Evolutionary conservation across 53 echinoderm and acorn worm genomes (phyloP).

Genomic region (Arbacia lixula): DNA sequence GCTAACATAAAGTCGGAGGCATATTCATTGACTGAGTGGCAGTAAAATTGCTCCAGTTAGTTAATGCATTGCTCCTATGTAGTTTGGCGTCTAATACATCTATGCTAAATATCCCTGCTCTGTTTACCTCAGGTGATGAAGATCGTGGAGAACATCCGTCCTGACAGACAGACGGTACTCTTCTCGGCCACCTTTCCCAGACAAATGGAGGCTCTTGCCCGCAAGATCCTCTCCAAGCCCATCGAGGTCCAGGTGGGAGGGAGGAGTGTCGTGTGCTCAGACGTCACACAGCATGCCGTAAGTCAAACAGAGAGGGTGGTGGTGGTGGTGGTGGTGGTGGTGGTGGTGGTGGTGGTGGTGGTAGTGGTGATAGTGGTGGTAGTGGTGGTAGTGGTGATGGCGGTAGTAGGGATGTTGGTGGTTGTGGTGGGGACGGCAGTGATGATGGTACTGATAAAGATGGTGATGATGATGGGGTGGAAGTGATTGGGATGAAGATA

Average conservation of each 20-base stretch:
- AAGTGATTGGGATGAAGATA: too few species aligned
- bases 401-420: neutral
- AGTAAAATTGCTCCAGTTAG: too few species aligned
- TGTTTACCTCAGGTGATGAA: slow-evolving; percentile 98
- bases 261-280: slow-evolving; percentile 93
- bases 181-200: slow-evolving; percentile 92
- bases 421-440: neutral
- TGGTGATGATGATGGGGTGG: too few species aligned
- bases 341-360: slow-evolving; percentile 11
- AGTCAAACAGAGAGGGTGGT: slow-evolving; percentile 34
- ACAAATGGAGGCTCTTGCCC: slow-evolving; percentile 94
- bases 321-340: neutral
- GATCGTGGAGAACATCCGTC: slow-evolving; percentile 96
- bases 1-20: too few species aligned
- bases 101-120: too few species aligned
- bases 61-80: too few species aligned
- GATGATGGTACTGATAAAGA: too few species aligned
- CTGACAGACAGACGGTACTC: slow-evolving; percentile 95
- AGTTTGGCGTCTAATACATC: too few species aligned
- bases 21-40: too few species aligned
- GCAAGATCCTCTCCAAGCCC: slow-evolving; percentile 92
- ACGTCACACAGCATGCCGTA: slow-evolving; percentile 89
- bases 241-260: slow-evolving; percentile 97
- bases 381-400: slow-evolving; percentile 4
- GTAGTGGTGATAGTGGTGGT: slow-evolving; percentile 2